Evolutionary conservation across 2,797 vertebrate genomes (phyloP), one percentile per base, ranked within the genome.

Genomic region (Lacerta agilis): DNA sequence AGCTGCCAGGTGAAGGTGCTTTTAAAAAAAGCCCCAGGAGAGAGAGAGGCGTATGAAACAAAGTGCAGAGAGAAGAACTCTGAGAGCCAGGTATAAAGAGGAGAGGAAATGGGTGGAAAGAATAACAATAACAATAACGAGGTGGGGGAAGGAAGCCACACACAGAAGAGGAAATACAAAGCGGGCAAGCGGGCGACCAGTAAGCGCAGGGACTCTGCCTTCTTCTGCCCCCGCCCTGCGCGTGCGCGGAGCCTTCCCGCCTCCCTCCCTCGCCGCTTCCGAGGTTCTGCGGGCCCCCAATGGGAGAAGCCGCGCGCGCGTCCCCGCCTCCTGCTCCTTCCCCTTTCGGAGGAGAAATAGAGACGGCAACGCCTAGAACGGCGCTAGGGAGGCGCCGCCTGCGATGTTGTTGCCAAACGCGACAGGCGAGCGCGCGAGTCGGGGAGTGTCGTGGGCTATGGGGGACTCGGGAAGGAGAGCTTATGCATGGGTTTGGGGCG

Each of bases 241-340:
- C 43, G 10, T 27, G 49, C 49, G 15, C 5, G 45, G 45, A 61
- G 3, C 55, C 10, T 4, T 33, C 64, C 36, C 2, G 2, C 41
- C 2, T 15, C 38, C 20, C 8, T 2, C 61, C 36, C 17, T 1
- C 11, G 17, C 29, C 4, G 9, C 81, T 73, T 79, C n/a, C 29
- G n/a, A 95, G 95, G 84, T 87, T 79, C 27, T 72, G 71, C 85
- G 93, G 83, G 86, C 61, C 89, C 79, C 49, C 75, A 11, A 8
- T n/a, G 58, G 88, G 92, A 81, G 49, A 90, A 86, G 90, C 94
- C 95, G 95, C 95, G 96, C 95, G 91, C 94, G 95, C 73, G 95
- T 7, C 11, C 9, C 10, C 15, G 3, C 55, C 3, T 3, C 49
- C 38, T 7, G 10, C 17, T 29, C 38, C 73, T 86, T 61, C 87